phyloP scores from a whole-genome alignment of 2,888 invertebrate species.

The Ennomos quercinarius region DNA sequence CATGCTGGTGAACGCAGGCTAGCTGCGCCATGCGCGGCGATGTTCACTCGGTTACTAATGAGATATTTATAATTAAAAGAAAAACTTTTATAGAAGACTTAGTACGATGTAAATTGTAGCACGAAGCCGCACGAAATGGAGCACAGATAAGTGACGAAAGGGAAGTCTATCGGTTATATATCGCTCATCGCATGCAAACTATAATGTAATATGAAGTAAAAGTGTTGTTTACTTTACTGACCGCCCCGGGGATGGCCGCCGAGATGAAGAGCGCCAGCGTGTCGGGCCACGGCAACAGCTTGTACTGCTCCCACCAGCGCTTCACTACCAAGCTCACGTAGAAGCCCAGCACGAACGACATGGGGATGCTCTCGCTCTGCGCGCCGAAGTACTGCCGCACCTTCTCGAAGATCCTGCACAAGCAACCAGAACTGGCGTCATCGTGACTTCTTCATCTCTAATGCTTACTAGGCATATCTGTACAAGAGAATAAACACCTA shows the following conservation, averaged over 20 bases:
- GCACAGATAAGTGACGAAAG: no score
- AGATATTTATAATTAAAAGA: no score
- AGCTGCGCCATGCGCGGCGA: no score
- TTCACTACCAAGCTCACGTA: constrained; percentile 96
- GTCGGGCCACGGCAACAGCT: constrained; percentile 96
- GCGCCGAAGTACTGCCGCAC: constrained; percentile 94
- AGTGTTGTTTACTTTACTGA: constrained; percentile 85
- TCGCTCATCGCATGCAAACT: constrained; percentile 13
- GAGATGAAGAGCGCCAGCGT: constrained; percentile 96
- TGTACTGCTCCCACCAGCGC: constrained; percentile 98
- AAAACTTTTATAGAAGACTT: no score
- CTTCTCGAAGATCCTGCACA: constrained; percentile 93
- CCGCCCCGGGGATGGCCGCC: constrained; percentile 95
- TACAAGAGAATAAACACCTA: no score
- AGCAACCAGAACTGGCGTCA: background rate
- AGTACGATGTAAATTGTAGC: no score
- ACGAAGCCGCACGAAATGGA: no score
- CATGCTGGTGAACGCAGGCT: no score
- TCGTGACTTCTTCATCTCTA: no score
- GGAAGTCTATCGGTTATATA: no score
- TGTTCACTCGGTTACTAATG: no score
- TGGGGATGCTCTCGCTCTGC: constrained; percentile 95
- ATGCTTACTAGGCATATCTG: no score
- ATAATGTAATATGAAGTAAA: constrained; percentile 37
- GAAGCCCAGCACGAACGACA: constrained; percentile 98